These are phyloP conservation scores for Archegozetes longisetosus DNA, from an alignment of 1,140 invertebrate species.

Conservation along the genomic window DNA sequence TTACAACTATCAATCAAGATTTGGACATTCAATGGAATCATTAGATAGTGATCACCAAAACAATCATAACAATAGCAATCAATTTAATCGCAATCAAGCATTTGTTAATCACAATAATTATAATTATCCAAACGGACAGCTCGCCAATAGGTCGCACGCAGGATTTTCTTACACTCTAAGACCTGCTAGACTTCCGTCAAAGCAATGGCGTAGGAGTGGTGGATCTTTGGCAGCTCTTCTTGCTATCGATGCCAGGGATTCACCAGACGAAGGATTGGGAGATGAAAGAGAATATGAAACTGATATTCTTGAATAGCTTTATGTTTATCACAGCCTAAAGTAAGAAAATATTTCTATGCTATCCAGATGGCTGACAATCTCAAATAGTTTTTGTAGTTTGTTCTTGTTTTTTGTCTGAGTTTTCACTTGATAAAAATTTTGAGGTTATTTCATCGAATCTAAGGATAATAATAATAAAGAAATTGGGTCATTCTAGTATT, in stretches of 20 bases:
- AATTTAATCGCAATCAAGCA: neutral
- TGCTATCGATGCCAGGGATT: slow-evolving; percentile 22
- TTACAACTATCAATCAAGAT: slow-evolving; percentile 2
- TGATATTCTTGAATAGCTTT: slow-evolving; percentile 20
- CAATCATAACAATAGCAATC: neutral
- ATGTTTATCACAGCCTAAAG: too few species aligned
- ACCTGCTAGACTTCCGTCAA: neutral
- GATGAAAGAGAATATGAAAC: slow-evolving; percentile 24
- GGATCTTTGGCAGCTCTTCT: slow-evolving; percentile 1
- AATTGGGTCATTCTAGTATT: too few species aligned
- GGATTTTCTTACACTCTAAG: neutral
- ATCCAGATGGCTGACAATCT: too few species aligned
- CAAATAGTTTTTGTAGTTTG: too few species aligned
- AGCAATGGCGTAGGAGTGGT: neutral
- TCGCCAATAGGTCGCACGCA: neutral
- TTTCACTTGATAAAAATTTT: too few species aligned
- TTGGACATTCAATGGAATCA: neutral
- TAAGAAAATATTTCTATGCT: too few species aligned
- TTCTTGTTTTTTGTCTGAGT: too few species aligned
- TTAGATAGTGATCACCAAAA: neutral
- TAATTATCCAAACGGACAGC: neutral
- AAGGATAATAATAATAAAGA: too few species aligned
- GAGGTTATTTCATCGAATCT: too few species aligned
- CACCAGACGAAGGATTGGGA: slow-evolving; percentile 24
- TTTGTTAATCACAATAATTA: neutral